phyloP scores from a whole-genome alignment of 1,140 invertebrate species.

The Chrysoperla carnea region DNA sequence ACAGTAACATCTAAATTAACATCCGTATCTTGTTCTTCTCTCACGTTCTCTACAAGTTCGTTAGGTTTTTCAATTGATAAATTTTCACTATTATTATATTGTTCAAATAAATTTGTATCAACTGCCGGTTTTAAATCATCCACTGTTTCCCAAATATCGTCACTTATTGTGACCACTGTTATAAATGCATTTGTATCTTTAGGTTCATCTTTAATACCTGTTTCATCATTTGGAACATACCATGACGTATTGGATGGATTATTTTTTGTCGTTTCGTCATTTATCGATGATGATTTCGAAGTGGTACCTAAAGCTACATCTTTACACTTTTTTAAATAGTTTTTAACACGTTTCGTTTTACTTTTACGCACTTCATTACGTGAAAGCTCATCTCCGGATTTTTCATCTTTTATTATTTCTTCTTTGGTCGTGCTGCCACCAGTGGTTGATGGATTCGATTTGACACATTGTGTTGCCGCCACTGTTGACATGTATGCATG shows the following conservation, averaged over 20 bases:
- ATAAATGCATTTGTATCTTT: background rate
- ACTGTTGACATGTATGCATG: conserved; percentile 1
- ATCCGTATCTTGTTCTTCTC: too few species aligned
- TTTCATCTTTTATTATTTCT: too few species aligned
- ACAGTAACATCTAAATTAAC: too few species aligned
- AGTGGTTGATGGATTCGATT: background rate
- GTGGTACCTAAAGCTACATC: conserved; percentile 21
- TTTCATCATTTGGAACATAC: conserved; percentile 1
- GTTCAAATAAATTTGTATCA: too few species aligned
- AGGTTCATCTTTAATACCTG: conserved; percentile 1
- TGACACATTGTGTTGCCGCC: conserved; percentile 1
- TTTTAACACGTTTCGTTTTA: conserved; percentile 28
- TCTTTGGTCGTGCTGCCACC: too few species aligned
- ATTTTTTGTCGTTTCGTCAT: conserved; percentile 1
- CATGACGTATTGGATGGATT: conserved; percentile 3
- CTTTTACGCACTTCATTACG: conserved; percentile 18
- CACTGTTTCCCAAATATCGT: background rate
- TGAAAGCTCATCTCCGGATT: conserved; percentile 1
- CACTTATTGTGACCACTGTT: conserved; percentile 3
- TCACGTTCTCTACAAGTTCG: too few species aligned
- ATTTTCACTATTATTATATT: too few species aligned
- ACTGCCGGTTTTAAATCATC: too few species aligned
- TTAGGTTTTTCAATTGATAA: too few species aligned
- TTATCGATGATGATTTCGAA: conserved; percentile 6
- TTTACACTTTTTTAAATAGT: conserved; percentile 29